Evolutionary conservation across 2,888 invertebrate genomes (phyloP), one percentile per base, ranked within the genome.

Genomic region (Blastobasis lacticolella): DNA sequence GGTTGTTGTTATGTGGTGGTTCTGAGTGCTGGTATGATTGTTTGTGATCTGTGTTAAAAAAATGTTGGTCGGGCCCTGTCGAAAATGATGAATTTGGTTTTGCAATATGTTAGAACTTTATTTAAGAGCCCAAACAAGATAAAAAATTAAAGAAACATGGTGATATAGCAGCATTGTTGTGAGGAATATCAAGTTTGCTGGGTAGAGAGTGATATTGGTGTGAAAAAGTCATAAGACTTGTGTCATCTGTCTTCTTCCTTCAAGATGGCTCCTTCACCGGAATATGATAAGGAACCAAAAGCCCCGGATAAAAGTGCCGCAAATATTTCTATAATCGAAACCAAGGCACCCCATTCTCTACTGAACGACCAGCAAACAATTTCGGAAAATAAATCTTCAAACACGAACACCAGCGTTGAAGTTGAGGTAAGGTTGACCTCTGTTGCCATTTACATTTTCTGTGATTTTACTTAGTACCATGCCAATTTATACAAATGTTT

Each of bases 231-330:
- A 81, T 83, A 85, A 80, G 85, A 88, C 87, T 84, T 86, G 87
- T 88, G 88, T 88, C 88, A 88, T 88, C 88, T 88, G 88, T 87
- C 86, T 88, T 78, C 78, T 87, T 85, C 88, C 85, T 85, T 83
- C 89, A 92, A 91, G 89, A 93, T 93, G 93, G 92, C 93, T 90
- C 93, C 93, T 89, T 92, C 92, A 84, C 93, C 93, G 85, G 92
- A 93, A 84, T 91, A 92, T 88, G 92, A 92, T 88, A 91, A 90
- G 88, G 91, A 92, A 90, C 92, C 92, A 61, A 93, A 93, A 88
- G 92, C 92, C 75, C 92, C 92, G 69, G 92, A 93, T 85, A 93
- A 93, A 91, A 82, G 78, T 81, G 73, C 73, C 60, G 73, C 79
- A 66, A 77, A 69, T 67, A 73, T 75, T 62, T 69, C 75, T 58